These are phyloP conservation scores for Gymnoscopelus braueri DNA, from an alignment of 2,797 vertebrate genomes.

Conservation along the genomic window DNA sequence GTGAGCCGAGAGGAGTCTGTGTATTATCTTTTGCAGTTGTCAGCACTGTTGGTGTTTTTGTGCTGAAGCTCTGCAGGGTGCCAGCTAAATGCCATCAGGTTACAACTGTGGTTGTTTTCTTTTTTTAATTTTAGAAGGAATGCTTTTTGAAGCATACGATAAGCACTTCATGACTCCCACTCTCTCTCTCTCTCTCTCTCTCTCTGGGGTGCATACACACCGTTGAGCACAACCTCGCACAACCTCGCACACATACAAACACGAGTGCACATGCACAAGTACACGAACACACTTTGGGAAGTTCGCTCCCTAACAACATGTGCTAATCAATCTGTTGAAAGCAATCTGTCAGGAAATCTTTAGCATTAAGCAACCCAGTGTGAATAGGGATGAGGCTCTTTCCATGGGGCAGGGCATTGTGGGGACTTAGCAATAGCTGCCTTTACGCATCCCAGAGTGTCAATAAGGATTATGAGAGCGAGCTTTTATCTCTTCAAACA, in stretches of 20 bases:
- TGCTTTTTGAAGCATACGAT: constrained; percentile 72
- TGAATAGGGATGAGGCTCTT: constrained; percentile 79
- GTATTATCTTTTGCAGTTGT: constrained; percentile 74
- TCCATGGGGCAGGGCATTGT: constrained; percentile 74
- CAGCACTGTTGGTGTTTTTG: constrained; percentile 65
- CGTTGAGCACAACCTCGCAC: not conserved
- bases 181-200: constrained; percentile 40
- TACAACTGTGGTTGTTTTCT: constrained; percentile 67
- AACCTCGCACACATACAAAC: constrained; percentile 13
- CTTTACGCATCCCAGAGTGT: constrained; percentile 82
- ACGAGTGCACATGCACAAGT: constrained; percentile 22
- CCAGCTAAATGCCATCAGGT: constrained; percentile 69
- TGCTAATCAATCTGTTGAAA: constrained; percentile 84
- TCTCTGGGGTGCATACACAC: constrained; percentile 35
- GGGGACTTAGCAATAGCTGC: constrained; percentile 81
- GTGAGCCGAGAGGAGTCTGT: constrained; percentile 55
- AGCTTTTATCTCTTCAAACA: constrained; percentile 87
- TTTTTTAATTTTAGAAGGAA: constrained; percentile 57
- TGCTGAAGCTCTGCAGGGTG: constrained; percentile 49
- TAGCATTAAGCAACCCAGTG: constrained; percentile 79
- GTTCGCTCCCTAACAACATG: constrained; percentile 75
- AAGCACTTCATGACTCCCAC: constrained; percentile 60
- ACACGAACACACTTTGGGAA: constrained; percentile 59
- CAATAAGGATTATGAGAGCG: constrained; percentile 87
- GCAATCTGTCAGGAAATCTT: constrained; percentile 88